Evolutionary conservation across 2,113 vertebrate species (phyloP).

Genomic region (Danio rerio): GRCz12tu NC_133182.1:21660001-21660500

Average conservation of each 20-base stretch:
- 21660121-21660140: too few relatives aligned
- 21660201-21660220: constrained; percentile 45
- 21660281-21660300: neutral
- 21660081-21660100: too few relatives aligned
- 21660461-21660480: neutral
- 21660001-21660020: constrained; percentile 43
- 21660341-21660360: constrained; percentile 15
- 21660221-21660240: constrained; percentile 42
- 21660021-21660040: constrained; percentile 47
- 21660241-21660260: constrained; percentile 29
- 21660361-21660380: constrained; percentile 20
- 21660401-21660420: constrained; percentile 5
- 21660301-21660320: constrained; percentile 16
- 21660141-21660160: constrained; percentile 32
- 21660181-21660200: constrained; percentile 12
- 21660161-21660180: constrained; percentile 7
- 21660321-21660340: constrained; percentile 18
- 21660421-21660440: constrained; percentile 12
- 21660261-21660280: neutral
- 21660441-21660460: neutral
- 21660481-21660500: neutral
- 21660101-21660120: too few relatives aligned
- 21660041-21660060: neutral
- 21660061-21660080: constrained; percentile 14
- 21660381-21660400: constrained; percentile 7